Evolutionary conservation across 2,797 vertebrate species (phyloP).

Genomic region (Nasua narica): DNA sequence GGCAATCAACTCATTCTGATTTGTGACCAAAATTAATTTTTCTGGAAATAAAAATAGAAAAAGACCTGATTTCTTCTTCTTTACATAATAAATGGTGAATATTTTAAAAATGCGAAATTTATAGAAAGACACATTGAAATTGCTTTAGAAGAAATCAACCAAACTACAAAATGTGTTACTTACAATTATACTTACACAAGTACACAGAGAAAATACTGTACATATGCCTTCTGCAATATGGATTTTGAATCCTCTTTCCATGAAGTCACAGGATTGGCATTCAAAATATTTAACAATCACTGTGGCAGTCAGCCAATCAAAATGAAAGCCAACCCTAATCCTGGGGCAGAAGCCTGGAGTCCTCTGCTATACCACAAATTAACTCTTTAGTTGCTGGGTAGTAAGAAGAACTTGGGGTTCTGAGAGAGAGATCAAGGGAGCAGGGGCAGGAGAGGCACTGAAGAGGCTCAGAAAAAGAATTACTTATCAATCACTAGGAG

Average conservation of each 20-base stretch:
- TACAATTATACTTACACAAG: neutral
- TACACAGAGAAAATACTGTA: neutral
- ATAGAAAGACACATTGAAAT: neutral
- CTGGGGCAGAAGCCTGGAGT: neutral
- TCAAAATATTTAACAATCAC: conserved; percentile 26
- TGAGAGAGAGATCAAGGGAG: neutral
- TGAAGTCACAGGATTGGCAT: neutral
- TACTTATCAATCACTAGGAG: neutral
- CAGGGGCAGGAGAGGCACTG: neutral
- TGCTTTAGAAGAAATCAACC: neutral
- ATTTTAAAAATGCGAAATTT: conserved; percentile 20
- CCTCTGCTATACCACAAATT: neutral
- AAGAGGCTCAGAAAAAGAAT: neutral
- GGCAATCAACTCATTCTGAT: conserved; percentile 62
- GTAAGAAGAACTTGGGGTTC: neutral
- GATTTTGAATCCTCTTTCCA: conserved; percentile 16
- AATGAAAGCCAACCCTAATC: neutral
- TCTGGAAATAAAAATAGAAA: neutral
- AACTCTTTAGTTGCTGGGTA: neutral
- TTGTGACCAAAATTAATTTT: conserved; percentile 49
- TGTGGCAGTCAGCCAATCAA: neutral
- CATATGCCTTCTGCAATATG: neutral
- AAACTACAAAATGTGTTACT: conserved; percentile 21
- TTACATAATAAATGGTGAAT: conserved; percentile 39
- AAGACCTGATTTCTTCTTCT: conserved; percentile 14